Evolutionary conservation across 2,888 invertebrate genomes (phyloP), one percentile per base, ranked within the genome.

Genomic region (Stenichneumon culpator): DNA sequence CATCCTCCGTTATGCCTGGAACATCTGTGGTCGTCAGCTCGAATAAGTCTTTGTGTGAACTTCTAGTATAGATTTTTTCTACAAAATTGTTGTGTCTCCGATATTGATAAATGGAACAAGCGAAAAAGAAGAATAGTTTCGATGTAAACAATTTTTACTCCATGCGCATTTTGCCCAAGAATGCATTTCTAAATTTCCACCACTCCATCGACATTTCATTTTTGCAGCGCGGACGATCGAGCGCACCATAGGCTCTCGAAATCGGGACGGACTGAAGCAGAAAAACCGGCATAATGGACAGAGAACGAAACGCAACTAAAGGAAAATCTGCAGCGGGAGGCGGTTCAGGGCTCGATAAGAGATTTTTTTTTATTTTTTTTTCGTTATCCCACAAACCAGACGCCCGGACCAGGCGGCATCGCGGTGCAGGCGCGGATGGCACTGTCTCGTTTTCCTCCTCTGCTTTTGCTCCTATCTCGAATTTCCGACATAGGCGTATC

Each of bases 321-420:
- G 52, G 22, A 36, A 72, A 72, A 63, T 52, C 63, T 32, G 63
- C 22, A 25, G 25, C 36, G 36, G 69, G 78, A 75, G 79, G 84
- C 84, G 82, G 73, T 57, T 44, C 82, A 74, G 73, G 50, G 82
- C 25, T 70, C 54, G 84, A 84, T 84, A 84, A 84, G 65, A 11
- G 57, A 81, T 57, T 77, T 80, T 78, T 78, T 60, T 63, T 63
- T 63, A 4, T 57, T 19, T 57, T 57, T 16, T 63, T 32, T 32
- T 32, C 7, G 60, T 63, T 47, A 74, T 67, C 57, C 81, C 50
- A 19, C 47, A 70, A 74, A 39, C 84, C 75, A 74, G 73, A 81
- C 50, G 69, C 84, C 78, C 69, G 60, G 63, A 39, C 22, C 25
- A 9, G 32, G 36, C 39, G 19, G 25, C 80, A 47, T 73, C 84